phyloP scores from a whole-genome alignment of 2,888 invertebrate genomes.

The Agrotis ipsilon region DNA sequence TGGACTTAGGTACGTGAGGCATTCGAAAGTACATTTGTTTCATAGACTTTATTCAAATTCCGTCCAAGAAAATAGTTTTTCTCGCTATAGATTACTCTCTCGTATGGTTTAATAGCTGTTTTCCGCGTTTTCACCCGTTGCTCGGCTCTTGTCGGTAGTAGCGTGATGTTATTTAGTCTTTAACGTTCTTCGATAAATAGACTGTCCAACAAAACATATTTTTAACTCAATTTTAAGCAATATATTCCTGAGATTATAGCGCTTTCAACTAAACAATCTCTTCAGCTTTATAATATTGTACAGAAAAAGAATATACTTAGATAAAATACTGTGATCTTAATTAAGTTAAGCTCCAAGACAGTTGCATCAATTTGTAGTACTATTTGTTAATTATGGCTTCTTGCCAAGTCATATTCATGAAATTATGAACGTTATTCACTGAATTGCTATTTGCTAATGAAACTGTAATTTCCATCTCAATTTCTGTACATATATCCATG shows the following conservation, averaged over 20 bases:
- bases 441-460: constrained; percentile 35
- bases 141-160: too few species aligned
- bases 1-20: constrained; percentile 6
- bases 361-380: constrained; percentile 47
- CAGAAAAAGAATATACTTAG: constrained; percentile 19
- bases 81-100: constrained; percentile 4
- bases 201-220: too few species aligned
- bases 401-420: constrained; percentile 69
- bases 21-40: constrained; percentile 29
- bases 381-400: constrained; percentile 66
- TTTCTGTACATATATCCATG: constrained; percentile 2
- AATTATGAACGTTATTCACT: constrained; percentile 61
- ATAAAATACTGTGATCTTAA: constrained; percentile 36
- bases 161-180: too few species aligned
- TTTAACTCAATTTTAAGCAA: too few species aligned
- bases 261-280: too few species aligned
- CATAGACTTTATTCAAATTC: constrained; percentile 12
- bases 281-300: constrained; percentile 9
- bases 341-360: constrained; percentile 28
- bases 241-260: too few species aligned
- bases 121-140: too few species aligned
- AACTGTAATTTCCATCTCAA: constrained; percentile 22
- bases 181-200: too few species aligned
- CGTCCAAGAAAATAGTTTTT: constrained; percentile 16
- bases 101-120: too few species aligned